Evolutionary conservation across 2,113 vertebrate species (phyloP).

Genomic region (Mesocricetus auratus): DNA sequence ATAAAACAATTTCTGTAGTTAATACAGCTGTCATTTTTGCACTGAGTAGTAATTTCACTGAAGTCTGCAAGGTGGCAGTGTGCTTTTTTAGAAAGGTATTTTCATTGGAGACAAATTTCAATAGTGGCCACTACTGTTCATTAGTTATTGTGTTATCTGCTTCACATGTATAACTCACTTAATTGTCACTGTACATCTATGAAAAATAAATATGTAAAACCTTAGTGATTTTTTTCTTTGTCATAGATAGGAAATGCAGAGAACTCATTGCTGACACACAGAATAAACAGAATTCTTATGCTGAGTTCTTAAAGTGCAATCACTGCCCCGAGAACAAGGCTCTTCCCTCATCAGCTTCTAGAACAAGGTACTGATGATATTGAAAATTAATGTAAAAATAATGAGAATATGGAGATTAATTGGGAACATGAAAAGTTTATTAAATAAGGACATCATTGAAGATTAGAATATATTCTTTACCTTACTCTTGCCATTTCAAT

Average conservation of each 20-base stretch:
- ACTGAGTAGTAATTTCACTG: constrained; percentile 31
- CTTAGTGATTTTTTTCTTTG: neutral
- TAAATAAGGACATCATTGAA: neutral
- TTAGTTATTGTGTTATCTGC: neutral
- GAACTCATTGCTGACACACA: neutral
- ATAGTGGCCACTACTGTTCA: neutral
- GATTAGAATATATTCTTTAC: neutral
- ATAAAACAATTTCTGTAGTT: constrained; percentile 20
- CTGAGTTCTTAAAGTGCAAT: neutral
- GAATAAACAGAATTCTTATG: neutral
- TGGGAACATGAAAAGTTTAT: neutral
- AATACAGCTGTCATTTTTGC: neutral
- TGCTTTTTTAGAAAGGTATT: constrained; percentile 30
- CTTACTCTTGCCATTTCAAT: neutral
- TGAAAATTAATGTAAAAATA: neutral
- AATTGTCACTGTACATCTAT: neutral
- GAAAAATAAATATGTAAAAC: neutral
- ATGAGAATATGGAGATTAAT: neutral
- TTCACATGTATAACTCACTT: neutral
- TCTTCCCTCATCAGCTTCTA: neutral
- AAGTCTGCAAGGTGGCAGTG: constrained; percentile 56
- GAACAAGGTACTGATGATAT: neutral
- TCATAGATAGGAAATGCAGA: neutral
- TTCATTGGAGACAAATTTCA: constrained; percentile 50
- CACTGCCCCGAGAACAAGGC: neutral